Percentiles rank a stretch among this genome's conserved stretches.
Conservation (phyloP, 1,140 invertebrate genomes). For the Lepeophtheirus salmonis region DNA sequence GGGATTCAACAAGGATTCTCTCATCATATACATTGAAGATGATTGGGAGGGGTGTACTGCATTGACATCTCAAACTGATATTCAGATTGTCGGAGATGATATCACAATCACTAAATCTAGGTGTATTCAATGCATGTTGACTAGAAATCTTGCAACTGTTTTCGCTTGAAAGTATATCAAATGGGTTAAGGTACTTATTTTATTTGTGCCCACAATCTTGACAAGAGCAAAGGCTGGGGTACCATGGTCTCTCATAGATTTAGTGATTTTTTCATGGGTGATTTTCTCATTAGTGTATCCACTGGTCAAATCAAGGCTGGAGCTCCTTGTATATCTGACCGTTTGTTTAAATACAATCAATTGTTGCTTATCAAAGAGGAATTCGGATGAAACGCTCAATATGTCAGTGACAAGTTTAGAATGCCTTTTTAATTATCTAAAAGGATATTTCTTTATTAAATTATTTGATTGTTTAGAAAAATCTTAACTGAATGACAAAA, state of each 20-base stretch:
- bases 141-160: slow-evolving; percentile 89
- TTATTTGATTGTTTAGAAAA: neutral
- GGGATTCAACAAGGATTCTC: slow-evolving; percentile 78
- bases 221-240: slow-evolving; percentile 46
- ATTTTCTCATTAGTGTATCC: slow-evolving; percentile 85
- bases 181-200: slow-evolving; percentile 94
- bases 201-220: slow-evolving; percentile 79
- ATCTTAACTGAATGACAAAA: neutral
- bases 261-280: slow-evolving; percentile 96
- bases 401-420: slow-evolving; percentile 85
- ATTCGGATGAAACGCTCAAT: slow-evolving; percentile 72
- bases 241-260: slow-evolving; percentile 92
- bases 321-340: slow-evolving; percentile 92
- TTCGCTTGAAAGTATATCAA: slow-evolving; percentile 82
- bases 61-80: slow-evolving; percentile 52
- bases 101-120: slow-evolving; percentile 87
- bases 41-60: slow-evolving; percentile 83
- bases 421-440: slow-evolving; percentile 36
- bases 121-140: slow-evolving; percentile 90
- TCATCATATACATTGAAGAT: slow-evolving; percentile 94
- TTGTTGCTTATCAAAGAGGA: slow-evolving; percentile 96
- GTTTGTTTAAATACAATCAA: slow-evolving; percentile 97
- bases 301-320: slow-evolving; percentile 57
- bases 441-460: no score
- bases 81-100: slow-evolving; percentile 88